Evolutionary conservation across 2,888 invertebrate species (phyloP), one percentile per base, ranked within the genome.

Genomic region (Thymelicus acteon): DNA sequence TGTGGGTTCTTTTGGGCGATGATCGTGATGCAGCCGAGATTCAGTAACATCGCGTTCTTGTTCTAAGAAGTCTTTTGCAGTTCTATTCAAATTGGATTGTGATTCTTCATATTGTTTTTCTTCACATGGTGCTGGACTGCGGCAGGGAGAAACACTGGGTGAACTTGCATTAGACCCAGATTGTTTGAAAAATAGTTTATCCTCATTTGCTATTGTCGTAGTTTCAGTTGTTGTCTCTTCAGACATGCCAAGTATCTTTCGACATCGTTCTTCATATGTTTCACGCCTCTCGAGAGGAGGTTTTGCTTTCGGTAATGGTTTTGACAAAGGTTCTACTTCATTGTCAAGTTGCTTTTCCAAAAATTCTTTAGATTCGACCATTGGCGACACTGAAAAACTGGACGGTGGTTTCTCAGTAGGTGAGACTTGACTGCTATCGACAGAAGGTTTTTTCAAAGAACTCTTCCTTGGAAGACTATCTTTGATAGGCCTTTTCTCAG

Each of bases 181-280:
- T 67, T 82, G 82, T 44, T 80, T 78, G 44, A 75, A 73, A 69
- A 75, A 79, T 68, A 82, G 78, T 60, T 78, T 82, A 37, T 75
- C 80, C 19, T 78, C 74, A n/a, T 73, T 79, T 65, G 73, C 77
- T 24, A 75, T 68, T 13, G 77, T 77, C 37, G 77, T 77, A 24
- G 77, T 81, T 75, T 83, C 84, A 15, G 78, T 82, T 0, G 82
- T 87, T 47, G 87, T 87, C 69, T 88, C 86, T 70, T 93, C 91
- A 62, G 92, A 86, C 91, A 96, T 95, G 4, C 96, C 96, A 52
- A 96, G 90, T 77, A 96, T 96, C 79, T 96, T 95, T 49, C 95
- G 94, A 76, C 96, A 96, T 47, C 96, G 92, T 83, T 96, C 96
- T 84, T 96, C 96, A 75, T 96, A 96, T 1, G 96, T 96, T 85